Evolutionary conservation across 2,113 vertebrate genomes (phyloP).

Genomic region (Todiramphus chloris): DNA sequence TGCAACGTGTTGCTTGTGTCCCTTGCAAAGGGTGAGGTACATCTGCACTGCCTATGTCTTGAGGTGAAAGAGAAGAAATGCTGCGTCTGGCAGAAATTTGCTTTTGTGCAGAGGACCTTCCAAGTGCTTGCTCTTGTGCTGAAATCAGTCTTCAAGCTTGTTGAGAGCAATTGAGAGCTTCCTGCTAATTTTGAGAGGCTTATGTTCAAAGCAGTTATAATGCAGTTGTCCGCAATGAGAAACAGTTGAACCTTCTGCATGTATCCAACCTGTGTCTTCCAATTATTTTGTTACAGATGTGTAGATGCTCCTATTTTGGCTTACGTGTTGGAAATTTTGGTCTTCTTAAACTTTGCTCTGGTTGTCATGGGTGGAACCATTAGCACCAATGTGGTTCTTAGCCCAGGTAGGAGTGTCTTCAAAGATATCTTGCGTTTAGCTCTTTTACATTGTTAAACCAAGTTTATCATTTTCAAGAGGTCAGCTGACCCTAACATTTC

Average conservation of each 20-base stretch:
- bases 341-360: neutral
- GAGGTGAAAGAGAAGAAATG: neutral
- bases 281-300: neutral
- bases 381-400: neutral
- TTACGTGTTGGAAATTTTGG: neutral
- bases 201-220: neutral
- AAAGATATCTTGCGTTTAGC: neutral
- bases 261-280: neutral
- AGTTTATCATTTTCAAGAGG: neutral
- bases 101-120: neutral
- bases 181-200: neutral
- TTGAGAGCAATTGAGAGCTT: neutral
- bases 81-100: neutral
- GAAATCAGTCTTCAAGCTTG: neutral
- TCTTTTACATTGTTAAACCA: neutral
- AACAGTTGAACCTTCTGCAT: neutral
- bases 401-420: neutral
- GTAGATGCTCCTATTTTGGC: neutral
- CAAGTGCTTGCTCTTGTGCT: neutral
- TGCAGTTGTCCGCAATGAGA: neutral
- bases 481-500: fast-evolving
- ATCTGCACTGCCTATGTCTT: neutral
- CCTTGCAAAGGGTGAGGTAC: neutral
- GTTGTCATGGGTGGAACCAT: neutral
- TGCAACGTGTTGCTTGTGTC: neutral